Percentiles rank a stretch among this genome's conserved stretches.
These are phyloP conservation scores for Cylindroiulus punctatus DNA, from an alignment of 2,888 invertebrate species.

Conservation along the genomic window DNA sequence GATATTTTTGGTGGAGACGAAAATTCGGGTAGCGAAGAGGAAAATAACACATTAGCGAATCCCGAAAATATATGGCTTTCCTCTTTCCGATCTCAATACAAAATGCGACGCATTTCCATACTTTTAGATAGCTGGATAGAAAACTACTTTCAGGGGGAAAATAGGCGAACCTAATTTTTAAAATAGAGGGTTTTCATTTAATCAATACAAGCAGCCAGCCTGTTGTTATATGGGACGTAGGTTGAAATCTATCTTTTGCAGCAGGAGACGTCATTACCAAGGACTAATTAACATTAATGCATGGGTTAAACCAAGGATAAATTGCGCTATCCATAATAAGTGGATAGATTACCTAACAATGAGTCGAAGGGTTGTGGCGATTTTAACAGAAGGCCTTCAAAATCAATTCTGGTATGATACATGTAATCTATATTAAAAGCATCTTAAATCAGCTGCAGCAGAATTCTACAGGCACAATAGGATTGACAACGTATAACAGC, in stretches of 20 bases:
- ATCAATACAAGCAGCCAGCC: conserved; percentile 5
- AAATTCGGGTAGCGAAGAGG: conserved; percentile 8
- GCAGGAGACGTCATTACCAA: background rate
- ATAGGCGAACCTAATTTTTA: background rate
- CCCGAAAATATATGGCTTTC: background rate
- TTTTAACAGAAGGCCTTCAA: background rate
- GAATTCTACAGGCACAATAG: too few species aligned
- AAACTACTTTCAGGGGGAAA: background rate
- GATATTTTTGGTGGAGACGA: background rate
- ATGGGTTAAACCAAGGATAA: conserved; percentile 20
- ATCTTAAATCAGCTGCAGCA: background rate
- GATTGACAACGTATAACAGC: background rate
- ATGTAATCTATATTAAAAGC: background rate
- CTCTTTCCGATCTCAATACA: conserved; percentile 22
- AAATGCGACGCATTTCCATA: background rate
- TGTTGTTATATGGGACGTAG: background rate
- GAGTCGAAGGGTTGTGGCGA: background rate
- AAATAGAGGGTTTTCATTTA: background rate
- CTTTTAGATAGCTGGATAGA: background rate
- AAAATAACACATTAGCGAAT: conserved; percentile 20
- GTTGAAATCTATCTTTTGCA: background rate
- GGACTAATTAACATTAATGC: conserved; percentile 28
- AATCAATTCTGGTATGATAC: background rate
- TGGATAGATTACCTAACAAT: background rate
- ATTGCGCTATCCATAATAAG: conserved; percentile 8